Base-by-base conservation (phyloP, 2,797 vertebrate genomes). In the Amphiprion clarkii region DNA sequence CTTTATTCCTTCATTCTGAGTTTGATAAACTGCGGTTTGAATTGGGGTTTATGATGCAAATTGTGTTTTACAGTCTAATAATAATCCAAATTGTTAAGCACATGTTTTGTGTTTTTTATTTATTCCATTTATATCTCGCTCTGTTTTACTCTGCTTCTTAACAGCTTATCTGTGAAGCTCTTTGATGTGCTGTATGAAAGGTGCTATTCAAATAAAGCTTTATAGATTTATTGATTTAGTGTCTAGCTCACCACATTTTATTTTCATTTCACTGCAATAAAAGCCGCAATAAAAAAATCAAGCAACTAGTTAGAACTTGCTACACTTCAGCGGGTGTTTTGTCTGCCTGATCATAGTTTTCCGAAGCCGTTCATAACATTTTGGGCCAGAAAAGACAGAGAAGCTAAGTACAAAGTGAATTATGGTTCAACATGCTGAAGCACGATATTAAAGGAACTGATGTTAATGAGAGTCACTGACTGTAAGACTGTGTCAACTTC, bases 361-460 rank as follows among this genome's bases (percentile, higher is more conserved):
- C 25, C n/a, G 36, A 12, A 17, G 31, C n/a, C 19, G 8, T 54
- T 31, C 5, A 14, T 13, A 9, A 39, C 31, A 51, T 55, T 67
- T 46, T 31, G 23, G 14, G 36, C 46, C 25, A 74, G 23, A 36
- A 74, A 72, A 67, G 14, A 70, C 9, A 42, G 33, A 48, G 54
- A 66, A 44, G 9, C 21, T 51, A 19, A 31, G 1, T 21, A 19
- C 23, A 52, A 39, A 51, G 62, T 53, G 9, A 52, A 58, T 39
- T 58, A 36, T 7, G 23, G 42, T 75, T 69, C 27, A 67, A 60
- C 77, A 67, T 62, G 86, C 54, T 57, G 23, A 67, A 71, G 73
- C 82, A 73, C 25, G 80, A 87, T 48, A 67, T 71, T 58, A 70
- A 58, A 59, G 8, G 74, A 27, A 11, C 6, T 48, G 33, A 51